A percentile compares a stretch with the other conserved stretches of the same genome.
These are phyloP conservation scores for Pseudonaja textilis DNA, from an alignment of 2,113 vertebrate species.

Conservation along the genomic window DNA sequence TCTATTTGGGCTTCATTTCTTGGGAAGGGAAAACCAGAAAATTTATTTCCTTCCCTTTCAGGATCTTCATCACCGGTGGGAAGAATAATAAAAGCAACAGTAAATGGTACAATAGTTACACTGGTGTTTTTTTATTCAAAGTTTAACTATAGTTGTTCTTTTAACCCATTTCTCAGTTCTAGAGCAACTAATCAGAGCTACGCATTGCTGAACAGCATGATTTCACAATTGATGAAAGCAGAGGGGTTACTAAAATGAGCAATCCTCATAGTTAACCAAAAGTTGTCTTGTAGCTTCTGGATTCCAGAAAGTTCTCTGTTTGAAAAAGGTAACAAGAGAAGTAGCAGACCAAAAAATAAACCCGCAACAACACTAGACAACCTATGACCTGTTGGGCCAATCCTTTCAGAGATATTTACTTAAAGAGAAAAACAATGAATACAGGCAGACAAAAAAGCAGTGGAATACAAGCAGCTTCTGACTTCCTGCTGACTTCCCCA, in stretches of 20 bases:
- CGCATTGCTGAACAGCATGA: neutral
- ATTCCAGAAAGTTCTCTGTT: neutral
- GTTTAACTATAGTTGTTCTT: neutral
- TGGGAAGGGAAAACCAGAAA: neutral
- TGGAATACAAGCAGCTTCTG: neutral
- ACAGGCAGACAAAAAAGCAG: neutral
- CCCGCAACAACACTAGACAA: neutral
- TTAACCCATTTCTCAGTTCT: neutral
- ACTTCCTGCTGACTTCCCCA: neutral
- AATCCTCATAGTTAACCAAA: neutral
- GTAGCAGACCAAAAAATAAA: neutral
- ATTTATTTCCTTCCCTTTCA: neutral
- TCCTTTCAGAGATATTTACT: neutral
- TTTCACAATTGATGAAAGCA: neutral
- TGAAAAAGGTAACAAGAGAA: neutral
- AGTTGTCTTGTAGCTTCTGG: neutral
- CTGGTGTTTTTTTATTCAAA: neutral
- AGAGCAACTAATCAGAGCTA: neutral
- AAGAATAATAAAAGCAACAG: neutral
- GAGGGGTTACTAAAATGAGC: neutral
- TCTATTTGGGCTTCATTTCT: neutral
- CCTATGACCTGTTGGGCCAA: neutral
- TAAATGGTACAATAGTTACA: neutral
- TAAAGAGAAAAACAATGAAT: neutral
- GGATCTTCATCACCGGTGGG: neutral